Percentiles rank a stretch among this genome's conserved stretches.
Conservation (phyloP, 1,140 invertebrate genomes). For the Centruroides sculpturatus region DNA sequence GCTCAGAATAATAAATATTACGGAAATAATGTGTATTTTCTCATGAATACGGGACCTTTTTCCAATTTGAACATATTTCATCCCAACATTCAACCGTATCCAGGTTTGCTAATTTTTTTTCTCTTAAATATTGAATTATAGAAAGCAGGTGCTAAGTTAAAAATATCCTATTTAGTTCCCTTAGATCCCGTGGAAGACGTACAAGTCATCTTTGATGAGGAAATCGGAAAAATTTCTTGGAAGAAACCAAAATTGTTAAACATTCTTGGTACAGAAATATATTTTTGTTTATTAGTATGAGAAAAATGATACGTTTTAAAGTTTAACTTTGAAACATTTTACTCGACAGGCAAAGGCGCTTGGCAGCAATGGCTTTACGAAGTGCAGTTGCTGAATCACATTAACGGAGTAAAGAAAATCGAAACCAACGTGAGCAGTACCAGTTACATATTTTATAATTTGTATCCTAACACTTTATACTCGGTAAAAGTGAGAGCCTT, state of each 20-base stretch:
- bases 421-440: conserved; percentile 11
- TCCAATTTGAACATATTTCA: conserved; percentile 42
- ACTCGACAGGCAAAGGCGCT: conserved; percentile 36
- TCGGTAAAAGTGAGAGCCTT: conserved; percentile 59
- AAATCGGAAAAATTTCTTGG: conserved; percentile 56
- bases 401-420: background rate
- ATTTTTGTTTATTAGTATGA: background rate
- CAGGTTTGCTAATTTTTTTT: conserved; percentile 29
- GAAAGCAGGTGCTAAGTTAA: too few relatives aligned
- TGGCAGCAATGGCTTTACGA: conserved; percentile 77
- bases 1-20: conserved; percentile 42
- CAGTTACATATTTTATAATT: conserved; percentile 22
- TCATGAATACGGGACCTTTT: conserved; percentile 26
- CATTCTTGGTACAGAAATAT: conserved; percentile 45
- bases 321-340: background rate
- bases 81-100: conserved; percentile 51
- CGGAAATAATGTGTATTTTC: conserved; percentile 41
- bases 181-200: conserved; percentile 57
- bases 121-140: too few relatives aligned
- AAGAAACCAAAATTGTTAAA: conserved; percentile 53
- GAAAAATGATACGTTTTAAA: background rate
- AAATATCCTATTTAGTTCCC: conserved; percentile 31
- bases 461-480: conserved; percentile 58
- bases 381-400: conserved; percentile 43
- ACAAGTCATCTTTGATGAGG: conserved; percentile 56